Base-by-base conservation (phyloP, 1,140 invertebrate genomes). In the Drosophila pruinosa region DNA sequence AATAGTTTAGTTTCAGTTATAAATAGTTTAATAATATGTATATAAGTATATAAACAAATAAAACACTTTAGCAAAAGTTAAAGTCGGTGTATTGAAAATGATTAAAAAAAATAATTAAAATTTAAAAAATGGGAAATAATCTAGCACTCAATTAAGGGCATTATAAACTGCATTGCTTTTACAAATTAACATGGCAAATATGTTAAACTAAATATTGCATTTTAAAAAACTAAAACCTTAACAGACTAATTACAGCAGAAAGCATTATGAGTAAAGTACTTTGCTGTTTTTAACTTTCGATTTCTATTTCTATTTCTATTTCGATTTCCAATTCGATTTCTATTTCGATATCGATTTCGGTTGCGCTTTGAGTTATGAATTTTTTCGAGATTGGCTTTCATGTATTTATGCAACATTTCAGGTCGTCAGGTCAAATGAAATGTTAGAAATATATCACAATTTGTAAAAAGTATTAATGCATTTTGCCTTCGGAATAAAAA, bases 381-480 rank as follows among this genome's bases (percentile, higher is more conserved):
- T 48, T 15, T 15, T 75, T 82, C 70, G 56, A 77, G 64, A 34
- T 36, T 21, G 19, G 15, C 8, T 21, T 28, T 58, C 63, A 22
- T 65, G 56, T 26, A 34, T 67, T 64, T 81, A 82, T 80, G 71
- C 56, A 65, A 89, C 82, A 89, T 80, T 88, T 88, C 82, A 70
- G 68, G 68, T 72, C 64, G 62, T 86, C 47, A 78, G 62, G 67
- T 86, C 41, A 78, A 82, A 82, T 82, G 75, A 88, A 88, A 88
- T 88, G 82, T 89, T 64, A 88, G 83, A 88, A 88, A 89, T 88
- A 88, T 88, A 88, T 88, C 82, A 88, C 82, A 88, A 88, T 88
- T 88, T 88, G 82, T 88, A 89, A 88, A 88, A 88, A 75, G 82
- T 81, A 77, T 80, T 65, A 75, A 85, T 85, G 80, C 80, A 57